phyloP scores from a whole-genome alignment of 2,797 vertebrate species.

The Pteronotus mesoamericanus region DNA sequence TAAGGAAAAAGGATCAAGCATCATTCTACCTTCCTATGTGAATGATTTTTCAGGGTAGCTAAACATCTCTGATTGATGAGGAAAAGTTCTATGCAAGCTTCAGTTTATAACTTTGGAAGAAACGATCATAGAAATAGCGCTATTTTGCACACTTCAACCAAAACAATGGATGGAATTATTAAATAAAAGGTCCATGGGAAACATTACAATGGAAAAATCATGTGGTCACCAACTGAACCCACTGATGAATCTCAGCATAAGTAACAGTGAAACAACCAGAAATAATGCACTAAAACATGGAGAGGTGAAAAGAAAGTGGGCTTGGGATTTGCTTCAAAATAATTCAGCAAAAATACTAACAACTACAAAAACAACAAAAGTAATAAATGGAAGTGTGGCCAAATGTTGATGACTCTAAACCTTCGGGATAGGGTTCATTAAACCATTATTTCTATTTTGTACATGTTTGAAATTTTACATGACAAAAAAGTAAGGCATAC shows the following conservation, averaged over 20 bases:
- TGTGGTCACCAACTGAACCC: not conserved
- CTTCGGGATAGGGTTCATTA: not conserved
- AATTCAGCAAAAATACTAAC: not conserved
- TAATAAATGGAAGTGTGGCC: not conserved
- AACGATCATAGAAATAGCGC: not conserved
- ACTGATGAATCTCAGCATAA: not conserved
- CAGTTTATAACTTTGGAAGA: not conserved
- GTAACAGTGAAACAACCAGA: not conserved
- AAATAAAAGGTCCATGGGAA: not conserved
- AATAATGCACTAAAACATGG: not conserved
- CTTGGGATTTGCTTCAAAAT: not conserved
- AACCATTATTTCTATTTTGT: not conserved
- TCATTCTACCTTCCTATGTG: not conserved
- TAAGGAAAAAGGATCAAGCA: not conserved
- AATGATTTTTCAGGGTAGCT: not conserved
- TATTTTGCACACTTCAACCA: not conserved
- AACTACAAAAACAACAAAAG: not conserved
- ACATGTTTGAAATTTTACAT: not conserved
- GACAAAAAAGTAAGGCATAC: constrained; percentile 43
- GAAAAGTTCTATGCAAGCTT: not conserved
- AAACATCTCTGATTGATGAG: not conserved
- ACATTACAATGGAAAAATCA: not conserved
- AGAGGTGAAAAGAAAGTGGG: not conserved
- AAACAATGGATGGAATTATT: not conserved
- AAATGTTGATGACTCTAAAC: not conserved